phyloP scores from a whole-genome alignment of 2,888 invertebrate genomes.

The Caenorhabditis sulstoni region DNA sequence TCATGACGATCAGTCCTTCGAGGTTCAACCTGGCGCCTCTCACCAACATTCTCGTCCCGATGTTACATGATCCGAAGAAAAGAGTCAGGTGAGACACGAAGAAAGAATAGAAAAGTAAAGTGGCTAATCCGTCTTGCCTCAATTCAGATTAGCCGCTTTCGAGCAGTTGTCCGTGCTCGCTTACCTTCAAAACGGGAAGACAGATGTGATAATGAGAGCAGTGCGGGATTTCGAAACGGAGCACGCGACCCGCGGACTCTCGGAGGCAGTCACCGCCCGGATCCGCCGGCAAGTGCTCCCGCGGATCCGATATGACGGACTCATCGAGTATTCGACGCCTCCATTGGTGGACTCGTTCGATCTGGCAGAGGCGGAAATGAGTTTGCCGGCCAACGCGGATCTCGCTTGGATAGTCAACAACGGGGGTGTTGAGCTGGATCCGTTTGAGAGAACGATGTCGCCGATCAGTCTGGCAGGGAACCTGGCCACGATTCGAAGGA shows the following conservation, averaged over 20 bases:
- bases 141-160: slow-evolving; percentile 85
- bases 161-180: slow-evolving; percentile 89
- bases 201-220: slow-evolving; percentile 84
- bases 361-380: slow-evolving; percentile 58
- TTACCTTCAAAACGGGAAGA: slow-evolving; percentile 85
- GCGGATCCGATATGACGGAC: slow-evolving; percentile 86
- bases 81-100: slow-evolving; percentile 84
- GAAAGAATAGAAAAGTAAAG: background rate
- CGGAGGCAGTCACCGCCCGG: slow-evolving; percentile 83
- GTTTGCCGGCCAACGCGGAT: slow-evolving; percentile 56
- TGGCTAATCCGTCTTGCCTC: too few relatives aligned
- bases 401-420: slow-evolving; percentile 63
- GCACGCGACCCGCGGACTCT: slow-evolving; percentile 81
- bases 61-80: slow-evolving; percentile 85
- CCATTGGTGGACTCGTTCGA: slow-evolving; percentile 71
- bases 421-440: slow-evolving; percentile 51
- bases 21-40: slow-evolving; percentile 85
- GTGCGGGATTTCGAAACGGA: slow-evolving; percentile 82
- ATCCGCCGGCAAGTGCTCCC: slow-evolving; percentile 88
- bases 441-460: slow-evolving; percentile 56
- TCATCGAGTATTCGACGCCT: slow-evolving; percentile 87
- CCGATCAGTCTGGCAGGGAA: slow-evolving; percentile 61
- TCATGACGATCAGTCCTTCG: slow-evolving; percentile 88
- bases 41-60: slow-evolving; percentile 82
- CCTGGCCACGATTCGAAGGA: slow-evolving; percentile 51